These are phyloP conservation scores for Garrulus glandarius DNA, from an alignment of 2,797 vertebrate genomes.

Conservation along the genomic window DNA sequence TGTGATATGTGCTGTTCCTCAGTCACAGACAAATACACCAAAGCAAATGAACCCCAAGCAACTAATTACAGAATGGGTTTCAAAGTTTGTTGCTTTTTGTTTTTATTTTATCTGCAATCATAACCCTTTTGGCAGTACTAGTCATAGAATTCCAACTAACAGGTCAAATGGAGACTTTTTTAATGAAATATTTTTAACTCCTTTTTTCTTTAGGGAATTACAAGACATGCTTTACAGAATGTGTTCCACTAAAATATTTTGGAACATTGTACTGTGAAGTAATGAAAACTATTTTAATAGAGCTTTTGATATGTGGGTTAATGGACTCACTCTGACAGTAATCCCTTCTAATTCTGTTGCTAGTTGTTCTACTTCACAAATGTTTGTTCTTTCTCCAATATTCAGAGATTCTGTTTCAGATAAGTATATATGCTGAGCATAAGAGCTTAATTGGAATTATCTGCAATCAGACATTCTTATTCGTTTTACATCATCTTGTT, in stretches of 20 bases:
- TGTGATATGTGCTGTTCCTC: not conserved
- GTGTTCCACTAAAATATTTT: not conserved
- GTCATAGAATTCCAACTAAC: not conserved
- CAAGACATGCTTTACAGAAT: not conserved
- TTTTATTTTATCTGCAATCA: not conserved
- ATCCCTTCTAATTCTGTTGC: not conserved
- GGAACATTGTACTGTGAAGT: not conserved
- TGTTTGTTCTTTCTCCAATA: not conserved
- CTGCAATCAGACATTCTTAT: not conserved
- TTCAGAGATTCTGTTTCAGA: not conserved
- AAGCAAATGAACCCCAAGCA: not conserved
- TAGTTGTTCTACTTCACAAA: not conserved
- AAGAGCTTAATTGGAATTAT: not conserved
- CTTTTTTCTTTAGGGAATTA: not conserved
- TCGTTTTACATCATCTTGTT: not conserved
- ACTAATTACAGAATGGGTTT: not conserved
- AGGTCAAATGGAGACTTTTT: not conserved
- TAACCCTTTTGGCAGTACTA: not conserved
- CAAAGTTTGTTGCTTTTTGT: not conserved
- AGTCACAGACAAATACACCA: not conserved
- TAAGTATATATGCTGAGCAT: not conserved
- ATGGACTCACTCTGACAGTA: not conserved
- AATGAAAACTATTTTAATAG: not conserved
- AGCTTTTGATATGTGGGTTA: not conserved
- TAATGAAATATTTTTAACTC: not conserved